These are phyloP conservation scores for Psephotus haematonotus DNA, from an alignment of 2,113 vertebrate species.

Conservation along the genomic window DNA sequence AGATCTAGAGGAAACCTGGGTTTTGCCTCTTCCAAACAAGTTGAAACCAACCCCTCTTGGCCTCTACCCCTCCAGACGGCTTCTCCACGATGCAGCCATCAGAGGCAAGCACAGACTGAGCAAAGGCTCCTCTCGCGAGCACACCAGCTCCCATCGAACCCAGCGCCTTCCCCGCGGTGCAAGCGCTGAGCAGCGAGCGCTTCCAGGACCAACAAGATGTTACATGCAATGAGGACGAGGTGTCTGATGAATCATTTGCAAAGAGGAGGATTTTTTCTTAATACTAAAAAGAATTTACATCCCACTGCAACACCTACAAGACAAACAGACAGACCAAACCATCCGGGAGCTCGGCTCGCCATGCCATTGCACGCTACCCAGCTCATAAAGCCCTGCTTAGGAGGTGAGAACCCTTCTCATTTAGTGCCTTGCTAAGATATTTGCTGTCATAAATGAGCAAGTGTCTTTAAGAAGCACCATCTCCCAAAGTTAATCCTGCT, in stretches of 20 bases:
- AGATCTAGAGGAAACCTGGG: not conserved
- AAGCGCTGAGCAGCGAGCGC: not conserved
- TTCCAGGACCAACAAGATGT: conserved; percentile 3
- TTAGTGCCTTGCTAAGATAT: not conserved
- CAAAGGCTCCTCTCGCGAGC: not conserved
- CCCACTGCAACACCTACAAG: conserved; percentile 10
- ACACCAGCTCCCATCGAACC: not conserved
- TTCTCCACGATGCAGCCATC: not conserved
- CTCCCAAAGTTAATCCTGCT: not conserved
- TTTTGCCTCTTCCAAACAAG: not conserved
- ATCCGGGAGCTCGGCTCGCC: fast-evolving
- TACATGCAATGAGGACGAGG: not conserved
- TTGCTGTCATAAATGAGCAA: not conserved
- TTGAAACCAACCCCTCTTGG: not conserved
- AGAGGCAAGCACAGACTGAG: conserved; percentile 45
- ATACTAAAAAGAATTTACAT: not conserved
- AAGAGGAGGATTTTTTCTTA: not conserved
- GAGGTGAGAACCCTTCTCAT: not conserved
- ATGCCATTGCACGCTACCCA: fast-evolving
- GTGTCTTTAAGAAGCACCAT: not conserved
- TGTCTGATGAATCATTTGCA: conserved; percentile 32
- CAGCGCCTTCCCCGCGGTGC: not conserved
- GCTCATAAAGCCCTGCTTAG: not conserved
- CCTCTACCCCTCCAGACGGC: not conserved
- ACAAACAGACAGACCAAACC: not conserved